Base-by-base conservation (phyloP, 2,113 vertebrate species). In the Zosterops lateralis region DNA sequence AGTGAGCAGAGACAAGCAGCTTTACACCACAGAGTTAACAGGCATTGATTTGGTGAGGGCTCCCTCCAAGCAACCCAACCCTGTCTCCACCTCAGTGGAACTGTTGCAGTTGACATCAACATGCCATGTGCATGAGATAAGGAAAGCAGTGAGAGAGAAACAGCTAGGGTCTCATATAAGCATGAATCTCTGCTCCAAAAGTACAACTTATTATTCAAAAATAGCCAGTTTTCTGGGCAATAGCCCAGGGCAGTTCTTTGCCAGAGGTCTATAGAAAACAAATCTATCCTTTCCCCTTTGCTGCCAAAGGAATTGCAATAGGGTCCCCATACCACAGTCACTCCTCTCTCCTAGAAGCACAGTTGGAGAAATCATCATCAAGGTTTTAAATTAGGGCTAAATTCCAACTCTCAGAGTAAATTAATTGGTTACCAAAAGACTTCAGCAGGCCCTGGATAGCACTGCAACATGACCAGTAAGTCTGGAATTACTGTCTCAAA, bases 61-160 rank as follows among this genome's bases (percentile, higher is more conserved):
- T 67, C 6, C 47, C 13, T 89, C 44, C 44, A 13, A 5, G 7
- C 18, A 57, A 51, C 53, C 0, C 0, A 38, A 32, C n/a, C 26
- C 2, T 1, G 16, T n/a, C 77, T 77, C 15, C 45, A 36, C 19
- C 2, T 3, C 1, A 2, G 0, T 5, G 58, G 50, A 68, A n/a
- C 31, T 14, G 4, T 5, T 34, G 44, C 75, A 44, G 75, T 54
- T 60, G 58, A 82, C 67, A 76, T 61, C 66, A 90, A 32, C n/a
- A 48, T 1, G 0, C 36, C 0, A 0, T 24, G 32, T 7, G 10
- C 2, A 0, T 61, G 57, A 71, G 40, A 65, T 44, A 62, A 56
- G 26, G 40, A 18, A 87, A 45, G 65, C 16, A 75, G 34, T 1
- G 4, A 0, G 0, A 79, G n/a, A 65, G 57, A 71, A 74, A 56